Base-by-base conservation (phyloP, 2,888 invertebrate species). In the Eupithecia pulchellata region DNA sequence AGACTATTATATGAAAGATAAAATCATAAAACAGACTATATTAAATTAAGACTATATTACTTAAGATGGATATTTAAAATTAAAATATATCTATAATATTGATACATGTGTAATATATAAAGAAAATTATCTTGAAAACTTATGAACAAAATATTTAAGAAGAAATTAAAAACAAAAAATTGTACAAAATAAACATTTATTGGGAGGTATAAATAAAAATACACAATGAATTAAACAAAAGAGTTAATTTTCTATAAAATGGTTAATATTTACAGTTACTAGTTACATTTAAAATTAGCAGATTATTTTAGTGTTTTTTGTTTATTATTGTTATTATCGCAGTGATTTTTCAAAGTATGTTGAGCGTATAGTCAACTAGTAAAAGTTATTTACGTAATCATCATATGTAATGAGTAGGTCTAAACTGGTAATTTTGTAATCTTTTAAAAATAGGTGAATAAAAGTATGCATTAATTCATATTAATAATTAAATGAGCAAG, bases 131-230 rank as follows among this genome's bases (percentile, higher is more conserved):
- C 2, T 20, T 47, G 20, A 42, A 42, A 52, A 69, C 32, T 69
- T 5, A 30, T 25, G 17, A 34, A 57, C 30, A 34, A 72, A 68
- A 63, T 11, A 39, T 0, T 5, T 39, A 68, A 67, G 66, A 72
- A 73, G 79, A 60, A 81, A 83, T 82, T 83, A 84, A 84, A 83
- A 86, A 84, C 79, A 73, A 76, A 78, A 83, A 85, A 83, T 64
- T 86, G 78, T 87, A 86, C 77, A 90, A 92, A 91, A 90, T 89
- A 89, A 89, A 89, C 79, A 82, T 92, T 93, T 93, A 92, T 92
- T 93, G 85, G 82, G 85, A 83, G 82, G 82, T 84, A 86, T 89
- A 90, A 90, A 90, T 90, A 87, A 90, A 88, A 79, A 79, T 68
- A 72, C 61, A 30, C 60, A 55, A 47, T 61, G 52, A 65, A 64